phyloP scores from a whole-genome alignment of 2,797 vertebrate species.

The Sebastes melanostomus region DNA sequence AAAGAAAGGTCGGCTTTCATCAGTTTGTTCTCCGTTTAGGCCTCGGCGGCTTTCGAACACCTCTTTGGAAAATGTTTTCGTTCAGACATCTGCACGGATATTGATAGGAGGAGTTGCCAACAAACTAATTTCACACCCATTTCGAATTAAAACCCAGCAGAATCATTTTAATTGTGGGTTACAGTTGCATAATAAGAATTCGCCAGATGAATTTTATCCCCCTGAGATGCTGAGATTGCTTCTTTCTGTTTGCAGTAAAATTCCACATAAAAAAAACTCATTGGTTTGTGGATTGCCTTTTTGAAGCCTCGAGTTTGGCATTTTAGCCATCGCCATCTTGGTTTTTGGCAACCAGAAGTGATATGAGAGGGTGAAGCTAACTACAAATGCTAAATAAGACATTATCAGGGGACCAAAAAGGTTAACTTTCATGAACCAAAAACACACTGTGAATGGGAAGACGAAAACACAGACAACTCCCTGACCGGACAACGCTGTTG shows the following conservation, averaged over 20 bases:
- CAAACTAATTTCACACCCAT: not conserved
- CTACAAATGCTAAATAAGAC: too few species aligned
- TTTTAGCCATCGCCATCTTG: too few species aligned
- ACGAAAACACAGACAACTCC: too few species aligned
- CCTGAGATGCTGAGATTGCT: not conserved
- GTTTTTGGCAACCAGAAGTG: too few species aligned
- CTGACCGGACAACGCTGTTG: too few species aligned
- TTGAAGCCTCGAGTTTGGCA: too few species aligned
- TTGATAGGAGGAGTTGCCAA: not conserved
- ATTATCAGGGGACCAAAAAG: too few species aligned
- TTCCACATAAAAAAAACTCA: not conserved
- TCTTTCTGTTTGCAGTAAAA: not conserved
- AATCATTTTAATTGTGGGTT: not conserved
- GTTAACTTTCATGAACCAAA: too few species aligned
- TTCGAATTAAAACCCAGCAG: not conserved
- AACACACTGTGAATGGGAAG: too few species aligned
- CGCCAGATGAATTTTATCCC: not conserved
- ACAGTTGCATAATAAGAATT: not conserved
- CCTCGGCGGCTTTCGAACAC: slow-evolving; percentile 12
- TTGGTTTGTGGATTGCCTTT: too few species aligned
- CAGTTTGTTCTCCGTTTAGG: slow-evolving; percentile 14
- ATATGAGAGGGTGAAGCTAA: too few species aligned
- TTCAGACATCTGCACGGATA: not conserved
- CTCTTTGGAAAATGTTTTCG: slow-evolving; percentile 2
- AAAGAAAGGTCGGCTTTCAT: slow-evolving; percentile 53